Conservation (phyloP, 2,113 vertebrate species). For the Phainopepla nitens region DNA sequence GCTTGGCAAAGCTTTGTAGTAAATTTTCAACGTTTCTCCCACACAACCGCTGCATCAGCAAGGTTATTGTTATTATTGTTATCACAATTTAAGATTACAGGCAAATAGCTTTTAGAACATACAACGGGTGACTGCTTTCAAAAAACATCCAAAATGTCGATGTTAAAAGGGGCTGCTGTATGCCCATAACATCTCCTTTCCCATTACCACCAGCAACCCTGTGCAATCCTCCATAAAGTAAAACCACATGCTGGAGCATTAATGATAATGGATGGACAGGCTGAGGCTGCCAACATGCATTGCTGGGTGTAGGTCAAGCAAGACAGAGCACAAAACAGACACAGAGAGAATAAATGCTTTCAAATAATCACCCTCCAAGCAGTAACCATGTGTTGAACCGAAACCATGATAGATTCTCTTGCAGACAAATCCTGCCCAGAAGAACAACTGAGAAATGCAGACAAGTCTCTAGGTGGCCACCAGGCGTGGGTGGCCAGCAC, state of each 20-base stretch:
- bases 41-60: background rate
- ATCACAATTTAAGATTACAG: background rate
- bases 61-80: background rate
- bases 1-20: background rate
- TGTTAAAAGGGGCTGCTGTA: background rate
- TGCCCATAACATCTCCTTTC: background rate
- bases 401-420: background rate
- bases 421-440: background rate
- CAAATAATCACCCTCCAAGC: background rate
- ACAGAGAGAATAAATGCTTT: background rate
- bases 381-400: background rate
- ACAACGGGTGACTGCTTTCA: background rate
- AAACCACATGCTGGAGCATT: conserved; percentile 12
- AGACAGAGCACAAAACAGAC: background rate
- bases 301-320: background rate
- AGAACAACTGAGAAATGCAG: background rate
- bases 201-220: background rate
- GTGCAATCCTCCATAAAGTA: background rate
- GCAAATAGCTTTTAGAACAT: conserved; percentile 22
- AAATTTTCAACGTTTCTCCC: conserved; percentile 16
- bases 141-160: background rate
- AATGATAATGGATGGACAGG: background rate
- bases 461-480: background rate
- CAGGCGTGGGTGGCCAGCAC: accelerated
- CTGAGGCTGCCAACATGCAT: background rate